Evolutionary conservation across 1,140 invertebrate genomes (phyloP).

Genomic region (Aphaenogaster floridana): DNA sequence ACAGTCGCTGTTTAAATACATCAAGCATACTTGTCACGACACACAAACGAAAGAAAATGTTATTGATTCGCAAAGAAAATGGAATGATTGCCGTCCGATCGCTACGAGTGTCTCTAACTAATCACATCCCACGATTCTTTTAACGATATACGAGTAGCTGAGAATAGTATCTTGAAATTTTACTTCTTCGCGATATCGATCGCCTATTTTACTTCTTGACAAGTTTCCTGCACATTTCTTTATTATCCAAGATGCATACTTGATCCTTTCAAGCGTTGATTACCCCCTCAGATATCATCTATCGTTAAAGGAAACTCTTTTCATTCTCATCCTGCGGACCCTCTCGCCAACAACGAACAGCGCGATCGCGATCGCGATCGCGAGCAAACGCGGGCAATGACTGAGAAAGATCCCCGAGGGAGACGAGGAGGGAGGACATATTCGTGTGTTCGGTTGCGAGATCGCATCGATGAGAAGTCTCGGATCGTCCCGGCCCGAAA

Average conservation of each 20-base stretch:
- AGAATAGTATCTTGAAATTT: not conserved
- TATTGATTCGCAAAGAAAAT: constrained; percentile 8
- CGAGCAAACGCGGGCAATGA: constrained; percentile 58
- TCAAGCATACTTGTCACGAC: not conserved
- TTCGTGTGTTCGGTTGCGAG: constrained; percentile 41
- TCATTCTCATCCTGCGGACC: not conserved
- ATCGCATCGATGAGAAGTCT: constrained; percentile 51
- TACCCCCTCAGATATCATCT: not conserved
- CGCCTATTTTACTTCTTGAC: not conserved
- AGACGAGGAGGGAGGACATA: constrained; percentile 32
- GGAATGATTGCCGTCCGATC: not conserved
- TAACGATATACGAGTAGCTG: not conserved
- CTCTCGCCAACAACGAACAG: not conserved
- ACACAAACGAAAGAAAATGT: not conserved
- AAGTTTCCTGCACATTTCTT: not conserved
- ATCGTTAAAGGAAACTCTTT: not conserved
- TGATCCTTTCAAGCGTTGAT: not conserved
- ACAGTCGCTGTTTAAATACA: not conserved
- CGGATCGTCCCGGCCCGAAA: constrained; percentile 69
- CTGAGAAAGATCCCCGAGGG: not conserved
- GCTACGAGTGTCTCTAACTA: not conserved
- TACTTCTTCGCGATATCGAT: not conserved
- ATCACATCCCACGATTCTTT: not conserved
- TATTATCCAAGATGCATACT: not conserved
- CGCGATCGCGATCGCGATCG: not conserved